phyloP scores from a whole-genome alignment of 2,797 vertebrate genomes.

The Antrozous pallidus region DNA sequence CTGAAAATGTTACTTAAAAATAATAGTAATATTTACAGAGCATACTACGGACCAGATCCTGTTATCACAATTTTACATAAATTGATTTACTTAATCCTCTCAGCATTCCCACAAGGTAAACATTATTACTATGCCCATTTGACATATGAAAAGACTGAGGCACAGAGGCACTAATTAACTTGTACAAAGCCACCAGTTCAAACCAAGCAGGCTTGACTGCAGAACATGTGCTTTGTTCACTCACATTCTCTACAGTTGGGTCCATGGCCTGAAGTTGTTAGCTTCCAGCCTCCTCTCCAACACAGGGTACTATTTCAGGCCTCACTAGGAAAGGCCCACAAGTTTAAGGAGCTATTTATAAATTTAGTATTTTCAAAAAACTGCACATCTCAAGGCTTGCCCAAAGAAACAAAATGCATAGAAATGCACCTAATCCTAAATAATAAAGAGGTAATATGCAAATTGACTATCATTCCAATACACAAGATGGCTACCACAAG shows the following conservation, averaged over 20 bases:
- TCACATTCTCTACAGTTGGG: not conserved
- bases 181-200: not conserved
- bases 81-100: not conserved
- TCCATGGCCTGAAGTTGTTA: not conserved
- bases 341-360: not conserved
- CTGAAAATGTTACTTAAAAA: not conserved
- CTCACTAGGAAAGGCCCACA: not conserved
- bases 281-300: not conserved
- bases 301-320: not conserved
- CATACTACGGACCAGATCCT: not conserved
- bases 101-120: not conserved
- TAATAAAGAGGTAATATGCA: too few species aligned
- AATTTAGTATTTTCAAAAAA: not conserved
- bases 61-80: not conserved
- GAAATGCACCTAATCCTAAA: not conserved
- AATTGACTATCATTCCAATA: too few species aligned
- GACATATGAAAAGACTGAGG: not conserved
- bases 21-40: not conserved
- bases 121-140: not conserved
- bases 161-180: not conserved
- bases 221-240: not conserved
- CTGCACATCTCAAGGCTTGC: not conserved
- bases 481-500: too few species aligned
- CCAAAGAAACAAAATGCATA: not conserved
- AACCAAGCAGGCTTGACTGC: not conserved